phyloP scores from a whole-genome alignment of 2,797 vertebrate genomes.

The Pseudocheirus occidentalis region DNA sequence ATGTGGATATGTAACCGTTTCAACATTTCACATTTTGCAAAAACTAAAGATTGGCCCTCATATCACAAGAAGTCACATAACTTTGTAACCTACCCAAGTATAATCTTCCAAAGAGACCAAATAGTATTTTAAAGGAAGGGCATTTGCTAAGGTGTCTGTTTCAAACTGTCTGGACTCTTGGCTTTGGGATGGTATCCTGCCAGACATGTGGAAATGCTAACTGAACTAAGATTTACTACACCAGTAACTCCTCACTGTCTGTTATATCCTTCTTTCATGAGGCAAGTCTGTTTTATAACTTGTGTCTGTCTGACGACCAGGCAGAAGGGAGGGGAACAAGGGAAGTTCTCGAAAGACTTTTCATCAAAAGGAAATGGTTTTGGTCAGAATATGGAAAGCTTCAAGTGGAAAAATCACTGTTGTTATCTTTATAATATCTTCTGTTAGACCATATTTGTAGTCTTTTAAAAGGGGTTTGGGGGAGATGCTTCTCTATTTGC shows the following conservation, averaged over 20 bases:
- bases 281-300: conserved; percentile 67
- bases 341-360: conserved; percentile 44
- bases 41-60: neutral
- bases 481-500: conserved; percentile 54
- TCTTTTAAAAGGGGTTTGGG: conserved; percentile 49
- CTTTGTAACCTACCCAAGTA: neutral
- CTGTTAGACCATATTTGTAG: conserved; percentile 20
- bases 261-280: conserved; percentile 47
- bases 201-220: conserved; percentile 70
- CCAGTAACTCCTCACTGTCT: neutral
- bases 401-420: conserved; percentile 38
- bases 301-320: conserved; percentile 59
- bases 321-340: conserved; percentile 36
- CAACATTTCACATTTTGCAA: neutral
- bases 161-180: conserved; percentile 50
- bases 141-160: conserved; percentile 41
- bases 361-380: conserved; percentile 63
- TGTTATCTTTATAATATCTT: conserved; percentile 60
- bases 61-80: neutral
- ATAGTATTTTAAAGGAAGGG: conserved; percentile 43
- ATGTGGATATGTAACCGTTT: neutral
- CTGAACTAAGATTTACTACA: conserved; percentile 57
- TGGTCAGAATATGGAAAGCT: conserved; percentile 45
- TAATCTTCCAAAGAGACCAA: conserved; percentile 10
- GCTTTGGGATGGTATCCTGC: conserved; percentile 36